Evolutionary conservation across 2,888 invertebrate species (phyloP), one percentile per base, ranked within the genome.

Genomic region (Patella ulyssiponensis): DNA sequence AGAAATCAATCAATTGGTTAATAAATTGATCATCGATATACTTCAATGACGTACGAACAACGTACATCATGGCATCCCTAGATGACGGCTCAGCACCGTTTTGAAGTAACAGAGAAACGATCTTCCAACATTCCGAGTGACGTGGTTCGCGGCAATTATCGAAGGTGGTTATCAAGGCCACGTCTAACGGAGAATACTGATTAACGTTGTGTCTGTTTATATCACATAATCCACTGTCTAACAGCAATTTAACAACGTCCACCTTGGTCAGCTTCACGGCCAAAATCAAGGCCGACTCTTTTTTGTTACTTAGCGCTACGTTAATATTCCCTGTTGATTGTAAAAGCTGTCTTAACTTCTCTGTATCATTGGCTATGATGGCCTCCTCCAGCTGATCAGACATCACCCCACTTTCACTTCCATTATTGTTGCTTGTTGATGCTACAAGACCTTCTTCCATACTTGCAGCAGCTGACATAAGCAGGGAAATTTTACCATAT

Each of bases 31-130:
- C 84, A 77, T 88, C 85, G 64, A 81, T 81, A 20, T 80, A 82
- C 77, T 88, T 87, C 52, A 88, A 82, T 20, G 88, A 86, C 72
- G 87, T 86, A 71, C 86, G 76, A n/a, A 88, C 81, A 2, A 87
- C 84, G 75, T 87, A 88, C 83, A 87, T 83, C 87, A 88, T 88
- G 51, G 88, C 88, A 76, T 86, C 86, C 71, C 83, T 83, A 76
- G 86, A 85, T 20, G 83, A 79, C 11, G 88, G 87, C 74, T 87
- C 87, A 9, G 87, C 86, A 75, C 81, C 82, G 15, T 85, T 83
- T 76, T 85, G 83, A 75, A 88, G 77, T 52, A 88, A 82, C 56
- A 84, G 78, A 76, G 85, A 81, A 9, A 87, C 82, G 17, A 88
- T 86, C 76, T 87, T 81, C 88, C 88, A 88, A 76, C 87, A 86